A percentile compares a stretch with the other conserved stretches of the same genome.
phyloP scores from a whole-genome alignment of 2,797 vertebrate species.

The Simalia tracyae region DNA sequence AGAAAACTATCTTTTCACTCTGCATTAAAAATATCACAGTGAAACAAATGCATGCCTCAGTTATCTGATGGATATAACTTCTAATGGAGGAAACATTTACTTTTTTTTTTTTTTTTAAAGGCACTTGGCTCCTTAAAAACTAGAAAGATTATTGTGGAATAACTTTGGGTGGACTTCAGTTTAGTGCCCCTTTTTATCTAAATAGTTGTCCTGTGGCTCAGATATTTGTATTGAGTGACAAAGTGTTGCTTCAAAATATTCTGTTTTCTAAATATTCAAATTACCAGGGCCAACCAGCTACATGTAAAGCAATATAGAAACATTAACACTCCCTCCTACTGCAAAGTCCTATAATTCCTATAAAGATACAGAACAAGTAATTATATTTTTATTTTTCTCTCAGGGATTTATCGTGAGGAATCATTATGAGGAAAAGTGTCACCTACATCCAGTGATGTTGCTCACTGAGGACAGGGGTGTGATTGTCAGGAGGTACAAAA shows the following conservation, averaged over 20 bases:
- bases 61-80: neutral
- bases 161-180: no score
- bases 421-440: neutral
- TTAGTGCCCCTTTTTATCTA: no score
- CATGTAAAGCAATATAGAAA: neutral
- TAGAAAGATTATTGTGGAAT: no score
- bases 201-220: no score
- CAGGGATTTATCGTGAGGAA: neutral
- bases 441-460: neutral
- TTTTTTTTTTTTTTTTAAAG: neutral
- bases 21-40: neutral
- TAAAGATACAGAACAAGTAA: no score
- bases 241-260: neutral
- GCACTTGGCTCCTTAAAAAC: neutral
- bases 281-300: neutral
- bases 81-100: no score
- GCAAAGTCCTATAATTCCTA: neutral
- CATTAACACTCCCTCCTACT: no score
- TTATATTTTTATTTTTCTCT: no score
- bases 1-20: constrained; percentile 1
- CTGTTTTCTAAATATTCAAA: neutral
- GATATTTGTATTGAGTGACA: neutral
- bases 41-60: neutral
- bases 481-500: neutral
- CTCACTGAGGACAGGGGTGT: neutral